Evolutionary conservation across 1,140 invertebrate species (phyloP), one percentile per base, ranked within the genome.

Genomic region (Drosophila asahinai): DNA sequence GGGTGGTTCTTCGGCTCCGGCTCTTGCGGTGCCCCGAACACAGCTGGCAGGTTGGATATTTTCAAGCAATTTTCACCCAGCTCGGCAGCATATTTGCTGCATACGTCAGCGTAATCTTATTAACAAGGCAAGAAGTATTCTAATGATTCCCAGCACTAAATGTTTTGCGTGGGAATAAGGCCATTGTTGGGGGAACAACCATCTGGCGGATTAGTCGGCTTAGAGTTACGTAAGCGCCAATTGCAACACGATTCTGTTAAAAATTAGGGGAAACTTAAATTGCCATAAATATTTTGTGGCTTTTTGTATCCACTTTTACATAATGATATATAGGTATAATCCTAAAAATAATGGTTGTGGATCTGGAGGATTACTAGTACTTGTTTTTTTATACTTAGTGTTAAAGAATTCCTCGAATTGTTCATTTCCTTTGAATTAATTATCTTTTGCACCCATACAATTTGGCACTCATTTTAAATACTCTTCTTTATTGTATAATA

Each of bases 81-180:
- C 38, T 27, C 12, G 19, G 27, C 11, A 17, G 27, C 8, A 11
- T 15, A 22, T 72, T 27, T 30, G 17, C 25, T 33, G 45, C 67
- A 73, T 38, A 52, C 55, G 52, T 73, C 70, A 73, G 70, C 70
- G 17, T 73, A 73, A 73, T 61, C 70, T 38, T 73, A 73, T 73
- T 73, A 73, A 61, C 67, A 73, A 43, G 52, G 27, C 47, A 59
- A 61, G 68, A 59, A 73, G 68, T 51, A 72, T 73, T 71, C 70
- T 73, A 73, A 73, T 73, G 68, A 73, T 33, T 55, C 38, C 36
- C 17, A 38, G 19, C 66, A 73, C 54, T 57, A 59, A 72, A 40
- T 72, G 43, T 59, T 25, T 72, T 62, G 27, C 38, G 12, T 43
- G 43, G 45, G 2, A 42, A 51, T 30, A 27, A 30, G 52, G 58